Percentiles rank a stretch among this genome's conserved stretches.
Conservation (phyloP, 2,113 vertebrate genomes). For the Nothocercus nigrocapillus region DNA sequence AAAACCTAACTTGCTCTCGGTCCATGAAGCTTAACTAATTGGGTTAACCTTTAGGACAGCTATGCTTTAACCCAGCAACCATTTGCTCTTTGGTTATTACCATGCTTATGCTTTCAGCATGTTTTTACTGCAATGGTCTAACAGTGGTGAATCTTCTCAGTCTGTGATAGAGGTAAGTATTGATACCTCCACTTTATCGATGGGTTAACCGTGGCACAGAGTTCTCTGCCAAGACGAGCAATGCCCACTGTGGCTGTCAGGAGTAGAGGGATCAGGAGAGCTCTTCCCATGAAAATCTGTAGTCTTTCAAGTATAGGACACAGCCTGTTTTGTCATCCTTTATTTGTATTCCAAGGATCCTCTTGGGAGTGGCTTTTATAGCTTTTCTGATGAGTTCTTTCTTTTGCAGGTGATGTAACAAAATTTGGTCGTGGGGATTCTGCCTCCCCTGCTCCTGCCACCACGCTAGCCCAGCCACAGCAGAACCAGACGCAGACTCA, state of each 20-base stretch:
- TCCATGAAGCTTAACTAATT: slow-evolving; percentile 46
- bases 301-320: neutral
- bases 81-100: slow-evolving; percentile 14
- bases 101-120: slow-evolving; percentile 26
- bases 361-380: neutral
- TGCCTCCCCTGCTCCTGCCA: slow-evolving; percentile 90
- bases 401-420: slow-evolving; percentile 87
- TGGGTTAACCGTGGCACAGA: neutral
- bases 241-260: neutral
- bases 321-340: neutral
- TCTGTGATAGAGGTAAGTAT: neutral
- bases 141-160: neutral
- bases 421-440: slow-evolving; percentile 95
- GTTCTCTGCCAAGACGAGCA: neutral
- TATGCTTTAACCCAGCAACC: slow-evolving; percentile 4
- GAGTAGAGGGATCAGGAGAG: neutral
- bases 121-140: neutral
- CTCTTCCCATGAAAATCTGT: neutral
- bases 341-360: neutral
- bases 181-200: neutral
- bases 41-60: slow-evolving; percentile 14
- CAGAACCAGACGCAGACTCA: slow-evolving; percentile 88
- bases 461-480: slow-evolving; percentile 86
- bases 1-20: slow-evolving; percentile 40
- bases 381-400: neutral